Percentiles rank a stretch among this genome's conserved stretches.
Evolutionary conservation across 2,113 vertebrate genomes (phyloP).

Genomic region (Paradoxurus hermaphroditus): DNA sequence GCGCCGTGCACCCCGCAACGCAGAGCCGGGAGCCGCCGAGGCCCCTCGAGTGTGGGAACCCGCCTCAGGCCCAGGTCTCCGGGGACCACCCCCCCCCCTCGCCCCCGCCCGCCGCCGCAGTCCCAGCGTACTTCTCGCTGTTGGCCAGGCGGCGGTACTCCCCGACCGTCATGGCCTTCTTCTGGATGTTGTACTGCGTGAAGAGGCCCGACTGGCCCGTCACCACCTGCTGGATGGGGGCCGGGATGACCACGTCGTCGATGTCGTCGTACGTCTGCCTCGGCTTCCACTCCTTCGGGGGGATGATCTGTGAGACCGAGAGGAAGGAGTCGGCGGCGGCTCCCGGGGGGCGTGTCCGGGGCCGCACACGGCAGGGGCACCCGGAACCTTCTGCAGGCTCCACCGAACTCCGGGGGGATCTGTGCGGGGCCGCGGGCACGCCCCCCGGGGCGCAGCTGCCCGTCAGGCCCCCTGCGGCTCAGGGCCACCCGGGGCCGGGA

Average conservation of each 20-base stretch:
- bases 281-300: constrained; percentile 88
- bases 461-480: background rate
- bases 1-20: no score
- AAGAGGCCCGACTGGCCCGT: constrained; percentile 88
- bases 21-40: background rate
- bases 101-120: background rate
- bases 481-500: rapidly evolving
- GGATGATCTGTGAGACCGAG: constrained; percentile 81
- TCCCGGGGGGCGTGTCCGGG: background rate
- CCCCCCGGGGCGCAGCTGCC: background rate
- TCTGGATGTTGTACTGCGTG: constrained; percentile 91
- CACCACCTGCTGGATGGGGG: constrained; percentile 89
- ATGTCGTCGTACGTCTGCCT: constrained; percentile 86
- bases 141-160: constrained; percentile 88
- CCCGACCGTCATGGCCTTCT: constrained; percentile 88
- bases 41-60: no score
- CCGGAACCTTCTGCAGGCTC: background rate
- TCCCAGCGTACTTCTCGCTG: constrained; percentile 84
- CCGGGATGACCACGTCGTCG: constrained; percentile 88
- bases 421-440: background rate
- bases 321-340: background rate
- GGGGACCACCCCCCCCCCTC: no score
- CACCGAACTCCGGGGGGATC: background rate
- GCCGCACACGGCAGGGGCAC: no score
- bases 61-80: no score